Evolutionary conservation across 2,888 invertebrate species (phyloP).

Genomic region (Hydriomena furcata): DNA sequence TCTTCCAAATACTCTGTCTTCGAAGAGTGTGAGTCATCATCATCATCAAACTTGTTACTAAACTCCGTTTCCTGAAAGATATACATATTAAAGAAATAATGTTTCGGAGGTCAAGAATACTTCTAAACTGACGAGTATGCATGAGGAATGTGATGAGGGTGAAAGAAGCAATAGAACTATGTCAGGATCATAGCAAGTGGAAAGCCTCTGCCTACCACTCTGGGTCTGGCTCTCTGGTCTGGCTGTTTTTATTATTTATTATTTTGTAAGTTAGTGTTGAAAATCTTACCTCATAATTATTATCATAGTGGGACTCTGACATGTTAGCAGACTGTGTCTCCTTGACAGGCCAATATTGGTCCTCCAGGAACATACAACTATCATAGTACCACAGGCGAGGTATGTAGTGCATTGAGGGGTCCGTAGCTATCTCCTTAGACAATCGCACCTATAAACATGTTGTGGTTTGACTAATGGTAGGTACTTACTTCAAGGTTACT

Average conservation of each 20-base stretch:
- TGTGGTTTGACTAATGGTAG: too few species aligned
- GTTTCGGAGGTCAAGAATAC: too few species aligned
- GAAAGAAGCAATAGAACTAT: too few species aligned
- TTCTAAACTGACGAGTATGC: too few species aligned
- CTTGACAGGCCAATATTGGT: conserved; percentile 11
- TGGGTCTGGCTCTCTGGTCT: too few species aligned
- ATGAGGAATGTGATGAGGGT: too few species aligned
- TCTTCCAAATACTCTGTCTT: conserved; percentile 9
- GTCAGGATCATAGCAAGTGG: too few species aligned
- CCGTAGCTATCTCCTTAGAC: conserved; percentile 12
- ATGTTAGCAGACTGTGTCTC: neutral
- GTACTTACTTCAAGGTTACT: too few species aligned
- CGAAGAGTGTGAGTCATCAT: neutral
- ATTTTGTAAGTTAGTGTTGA: neutral
- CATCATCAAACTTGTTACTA: neutral
- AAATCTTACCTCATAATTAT: conserved; percentile 21
- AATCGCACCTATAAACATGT: conserved; percentile 16
- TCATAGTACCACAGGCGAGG: conserved; percentile 28
- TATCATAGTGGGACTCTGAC: conserved; percentile 6
- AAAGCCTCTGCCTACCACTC: too few species aligned
- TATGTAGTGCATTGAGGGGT: conserved; percentile 6
- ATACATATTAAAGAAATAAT: too few species aligned
- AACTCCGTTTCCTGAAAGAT: conserved; percentile 2
- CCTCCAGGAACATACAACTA: conserved; percentile 16
- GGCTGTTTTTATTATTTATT: too few species aligned